Evolutionary conservation across 92 coral and sea anemone species (phyloP).

Genomic region (Epizoanthus stellaris): DNA sequence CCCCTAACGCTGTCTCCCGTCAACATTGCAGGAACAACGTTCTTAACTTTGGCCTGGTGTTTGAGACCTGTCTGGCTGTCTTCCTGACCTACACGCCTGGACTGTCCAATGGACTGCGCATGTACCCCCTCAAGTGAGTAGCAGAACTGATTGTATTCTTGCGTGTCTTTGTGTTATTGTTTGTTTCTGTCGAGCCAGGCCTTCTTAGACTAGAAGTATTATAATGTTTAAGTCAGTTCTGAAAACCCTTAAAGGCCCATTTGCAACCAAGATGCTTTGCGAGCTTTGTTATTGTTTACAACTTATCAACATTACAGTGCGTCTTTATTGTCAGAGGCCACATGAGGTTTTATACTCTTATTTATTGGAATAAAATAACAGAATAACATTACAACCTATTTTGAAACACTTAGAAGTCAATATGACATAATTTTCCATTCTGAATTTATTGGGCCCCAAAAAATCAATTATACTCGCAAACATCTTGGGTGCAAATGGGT

Average conservation of each 20-base stretch:
- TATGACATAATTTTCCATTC: too few species aligned
- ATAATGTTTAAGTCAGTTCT: not conserved
- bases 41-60: slow-evolving; percentile 89
- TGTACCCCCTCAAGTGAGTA: slow-evolving; percentile 96
- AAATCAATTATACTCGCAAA: too few species aligned
- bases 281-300: too few species aligned
- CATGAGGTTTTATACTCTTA: too few species aligned
- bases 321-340: too few species aligned
- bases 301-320: too few species aligned
- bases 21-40: slow-evolving; percentile 73
- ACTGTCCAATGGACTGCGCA: slow-evolving; percentile 86
- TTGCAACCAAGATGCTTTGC: too few species aligned
- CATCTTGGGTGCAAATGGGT: too few species aligned
- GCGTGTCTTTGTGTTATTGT: not conserved
- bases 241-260: not conserved
- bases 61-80: slow-evolving; percentile 88
- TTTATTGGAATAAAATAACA: too few species aligned
- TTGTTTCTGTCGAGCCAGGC: not conserved
- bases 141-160: not conserved
- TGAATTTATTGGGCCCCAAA: too few species aligned
- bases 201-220: not conserved
- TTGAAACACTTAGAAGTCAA: too few species aligned
- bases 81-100: slow-evolving; percentile 94
- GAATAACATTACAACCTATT: too few species aligned
- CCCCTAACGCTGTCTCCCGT: not conserved